Evolutionary conservation across 2,113 vertebrate species (phyloP).

Genomic region (Heliornis fulica): DNA sequence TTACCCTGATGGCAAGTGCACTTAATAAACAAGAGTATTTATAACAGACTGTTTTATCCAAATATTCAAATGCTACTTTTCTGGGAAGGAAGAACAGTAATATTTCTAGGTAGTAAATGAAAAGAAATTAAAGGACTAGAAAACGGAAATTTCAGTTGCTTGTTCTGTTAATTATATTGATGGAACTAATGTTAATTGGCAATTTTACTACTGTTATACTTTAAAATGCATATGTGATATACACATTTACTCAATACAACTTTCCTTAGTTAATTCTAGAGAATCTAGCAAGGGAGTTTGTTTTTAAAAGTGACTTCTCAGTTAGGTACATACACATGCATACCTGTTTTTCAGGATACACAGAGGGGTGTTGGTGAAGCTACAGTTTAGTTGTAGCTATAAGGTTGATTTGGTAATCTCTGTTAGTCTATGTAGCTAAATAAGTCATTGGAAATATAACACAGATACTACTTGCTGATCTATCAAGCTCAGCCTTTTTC

Average conservation of each 20-base stretch:
- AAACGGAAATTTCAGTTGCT: background rate
- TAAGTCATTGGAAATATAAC: background rate
- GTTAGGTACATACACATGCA: background rate
- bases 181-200: background rate
- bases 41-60: background rate
- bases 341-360: background rate
- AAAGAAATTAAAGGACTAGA: background rate
- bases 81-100: rapidly evolving
- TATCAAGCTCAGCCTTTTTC: background rate
- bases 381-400: background rate
- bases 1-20: background rate
- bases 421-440: background rate
- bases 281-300: background rate
- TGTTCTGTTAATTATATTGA: rapidly evolving
- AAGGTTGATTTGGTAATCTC: background rate
- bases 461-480: background rate
- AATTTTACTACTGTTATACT: background rate
- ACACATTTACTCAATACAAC: background rate
- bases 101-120: background rate
- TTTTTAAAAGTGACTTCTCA: background rate
- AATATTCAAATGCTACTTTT: background rate
- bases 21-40: background rate
- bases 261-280: background rate
- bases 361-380: background rate
- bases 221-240: background rate